phyloP scores from a whole-genome alignment of 1,140 invertebrate species.

The Drosophila asahinai region DNA sequence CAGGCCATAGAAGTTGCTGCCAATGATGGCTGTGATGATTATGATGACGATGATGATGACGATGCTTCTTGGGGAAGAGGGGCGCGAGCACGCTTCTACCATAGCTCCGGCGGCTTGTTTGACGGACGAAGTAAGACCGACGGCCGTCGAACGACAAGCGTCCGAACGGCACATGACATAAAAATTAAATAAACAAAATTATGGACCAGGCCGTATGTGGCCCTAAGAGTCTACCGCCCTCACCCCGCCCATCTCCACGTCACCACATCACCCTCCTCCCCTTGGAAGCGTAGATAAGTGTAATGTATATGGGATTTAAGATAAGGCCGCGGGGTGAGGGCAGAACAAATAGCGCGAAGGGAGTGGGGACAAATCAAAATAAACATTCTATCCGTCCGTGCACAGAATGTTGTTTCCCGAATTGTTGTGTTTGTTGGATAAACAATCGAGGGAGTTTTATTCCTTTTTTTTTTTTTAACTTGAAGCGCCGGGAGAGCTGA shows the following conservation, averaged over 20 bases:
- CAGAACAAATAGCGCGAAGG: constrained; percentile 4
- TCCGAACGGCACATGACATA: constrained; percentile 78
- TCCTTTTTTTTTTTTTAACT: constrained; percentile 18
- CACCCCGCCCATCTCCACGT: background rate
- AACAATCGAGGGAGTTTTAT: constrained; percentile 69
- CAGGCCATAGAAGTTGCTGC: constrained; percentile 63
- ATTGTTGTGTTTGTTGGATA: constrained; percentile 76
- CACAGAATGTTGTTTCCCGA: constrained; percentile 62
- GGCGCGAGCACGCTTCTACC: constrained; percentile 14
- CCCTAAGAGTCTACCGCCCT: constrained; percentile 12
- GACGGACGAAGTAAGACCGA: constrained; percentile 36
- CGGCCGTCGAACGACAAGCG: constrained; percentile 49
- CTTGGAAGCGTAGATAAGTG: constrained; percentile 54
- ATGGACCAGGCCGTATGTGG: constrained; percentile 73
- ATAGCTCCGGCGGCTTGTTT: constrained; percentile 38
- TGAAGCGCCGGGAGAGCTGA: constrained; percentile 30
- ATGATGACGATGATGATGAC: constrained; percentile 13
- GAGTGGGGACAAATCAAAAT: constrained; percentile 72
- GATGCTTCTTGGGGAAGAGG: constrained; percentile 6
- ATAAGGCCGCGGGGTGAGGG: constrained; percentile 22
- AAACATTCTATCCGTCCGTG: constrained; percentile 61
- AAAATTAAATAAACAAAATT: constrained; percentile 84
- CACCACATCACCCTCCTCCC: background rate
- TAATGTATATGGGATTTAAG: constrained; percentile 57
- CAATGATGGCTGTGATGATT: constrained; percentile 39